phyloP scores from a whole-genome alignment of 2,888 invertebrate species.

The Ctenicera cuprea region DNA sequence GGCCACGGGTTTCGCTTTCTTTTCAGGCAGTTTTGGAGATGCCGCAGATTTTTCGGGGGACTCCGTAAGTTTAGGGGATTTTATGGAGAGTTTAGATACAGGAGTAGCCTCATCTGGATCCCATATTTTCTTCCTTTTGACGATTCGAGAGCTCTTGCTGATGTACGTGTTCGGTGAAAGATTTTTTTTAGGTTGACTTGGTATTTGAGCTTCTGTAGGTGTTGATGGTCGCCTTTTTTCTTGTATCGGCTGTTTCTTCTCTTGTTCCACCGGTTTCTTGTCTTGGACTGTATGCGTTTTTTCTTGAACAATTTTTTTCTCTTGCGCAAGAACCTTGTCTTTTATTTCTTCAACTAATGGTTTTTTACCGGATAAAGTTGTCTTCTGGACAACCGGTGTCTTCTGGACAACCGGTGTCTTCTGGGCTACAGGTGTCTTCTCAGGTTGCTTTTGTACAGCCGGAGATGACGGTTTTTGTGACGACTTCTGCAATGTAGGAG shows the following conservation, averaged over 20 bases:
- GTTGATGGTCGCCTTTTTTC: not conserved
- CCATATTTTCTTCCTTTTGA: constrained; percentile 85
- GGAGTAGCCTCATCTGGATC: constrained; percentile 78
- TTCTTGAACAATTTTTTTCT: no score
- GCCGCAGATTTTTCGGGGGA: not conserved
- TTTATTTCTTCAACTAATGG: no score
- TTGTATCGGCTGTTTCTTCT: not conserved
- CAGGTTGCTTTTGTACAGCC: no score
- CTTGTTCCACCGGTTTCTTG: no score
- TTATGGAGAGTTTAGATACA: constrained; percentile 15
- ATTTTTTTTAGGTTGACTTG: constrained; percentile 44
- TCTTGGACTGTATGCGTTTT: no score
- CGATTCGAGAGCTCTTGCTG: constrained; percentile 75
- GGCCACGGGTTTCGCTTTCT: not conserved
- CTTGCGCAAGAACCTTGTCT: no score
- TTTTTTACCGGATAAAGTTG: no score
- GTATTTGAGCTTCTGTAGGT: not conserved
- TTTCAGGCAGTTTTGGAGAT: not conserved
- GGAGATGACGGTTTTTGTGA: no score
- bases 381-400: no score
- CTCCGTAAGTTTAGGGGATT: constrained; percentile 17
- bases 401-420: no score
- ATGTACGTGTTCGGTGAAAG: constrained; percentile 64
- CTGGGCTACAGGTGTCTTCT: no score
- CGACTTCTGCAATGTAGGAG: no score